Evolutionary conservation across 2,888 invertebrate species (phyloP).

Genomic region (Ctena decussata): DNA sequence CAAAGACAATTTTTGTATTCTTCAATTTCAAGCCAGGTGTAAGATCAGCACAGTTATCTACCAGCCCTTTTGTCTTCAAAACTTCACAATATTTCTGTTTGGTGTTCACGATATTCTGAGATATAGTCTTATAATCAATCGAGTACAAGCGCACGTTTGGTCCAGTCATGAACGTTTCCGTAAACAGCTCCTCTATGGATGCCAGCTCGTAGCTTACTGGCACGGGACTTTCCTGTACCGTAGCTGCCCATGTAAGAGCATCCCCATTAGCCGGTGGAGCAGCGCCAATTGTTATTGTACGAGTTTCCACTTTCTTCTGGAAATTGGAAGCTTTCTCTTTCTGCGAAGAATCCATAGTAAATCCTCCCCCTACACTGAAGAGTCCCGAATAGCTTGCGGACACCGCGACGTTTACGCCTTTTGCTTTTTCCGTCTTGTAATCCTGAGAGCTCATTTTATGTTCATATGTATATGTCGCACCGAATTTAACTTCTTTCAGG

Average conservation of each 20-base stretch:
- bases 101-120: not conserved
- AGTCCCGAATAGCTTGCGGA: slow-evolving; percentile 44
- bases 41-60: not conserved
- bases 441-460: slow-evolving; percentile 34
- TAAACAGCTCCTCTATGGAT: slow-evolving; percentile 40
- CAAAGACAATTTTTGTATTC: not conserved
- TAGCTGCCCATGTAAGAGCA: slow-evolving; percentile 42
- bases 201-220: slow-evolving; percentile 22
- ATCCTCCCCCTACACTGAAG: slow-evolving; percentile 5
- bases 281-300: slow-evolving; percentile 37
- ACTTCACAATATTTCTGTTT: not conserved
- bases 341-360: slow-evolving; percentile 10
- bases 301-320: slow-evolving; percentile 21
- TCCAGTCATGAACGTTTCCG: slow-evolving; percentile 22
- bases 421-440: slow-evolving; percentile 13
- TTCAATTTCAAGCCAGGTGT: not conserved
- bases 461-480: slow-evolving; percentile 48
- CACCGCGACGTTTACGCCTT: slow-evolving; percentile 31
- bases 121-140: not conserved
- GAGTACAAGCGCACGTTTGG: not conserved
- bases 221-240: slow-evolving; percentile 38
- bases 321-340: slow-evolving; percentile 21
- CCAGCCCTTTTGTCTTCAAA: not conserved
- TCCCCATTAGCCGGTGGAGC: slow-evolving; percentile 40
- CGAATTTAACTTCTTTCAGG: slow-evolving; percentile 37